Evolutionary conservation across 2,888 invertebrate species (phyloP), one percentile per base, ranked within the genome.

Genomic region (Cryptosula pallasiana): DNA sequence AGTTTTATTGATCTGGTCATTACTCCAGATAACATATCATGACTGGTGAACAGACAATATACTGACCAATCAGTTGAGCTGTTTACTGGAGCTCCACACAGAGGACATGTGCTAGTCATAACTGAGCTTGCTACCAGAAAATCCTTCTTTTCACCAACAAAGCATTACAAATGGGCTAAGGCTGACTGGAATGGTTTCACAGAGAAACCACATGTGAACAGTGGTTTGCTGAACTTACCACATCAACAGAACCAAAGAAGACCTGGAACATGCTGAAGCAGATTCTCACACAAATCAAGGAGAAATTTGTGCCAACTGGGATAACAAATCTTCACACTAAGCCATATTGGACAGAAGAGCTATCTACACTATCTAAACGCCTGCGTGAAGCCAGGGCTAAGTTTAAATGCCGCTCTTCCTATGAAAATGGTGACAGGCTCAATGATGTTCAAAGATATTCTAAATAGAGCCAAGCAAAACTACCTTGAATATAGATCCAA

Each of bases 21-120:
- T 57, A n/a, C 57, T 57, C 5, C 57, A 5, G 57, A 23, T 13
- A 57, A 57, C 25, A 57, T 57, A n/a, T 5, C 57, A 5, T 13
- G 57, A 25, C 57, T 13, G 9, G 9, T 9, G 9, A 45, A 45
- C 9, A 45, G 20, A 13, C 45, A 45, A 45, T 57, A 13, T 57
- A 57, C 57, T 57, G 57, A 57, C 57, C 9, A 57, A 5, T 13
- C 57, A 57, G 57, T 57, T 57, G 57, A 57, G n/a, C 57, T 57
- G 5, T 57, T 57, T n/a, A 57, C 57, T n/a, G 57, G 57, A 5
- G 57, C 57, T 57, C 57, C 57, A 5, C 57, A 57, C 5, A 57
- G 57, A 57, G 57, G 57, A 23, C 57, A 57, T 57, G 57, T 57
- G 13, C 57, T n/a, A 57, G 25, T 57, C 5, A 57, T 57, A 5